Conservation (phyloP, 2,113 vertebrate genomes). For the Chrysemys picta region DNA sequence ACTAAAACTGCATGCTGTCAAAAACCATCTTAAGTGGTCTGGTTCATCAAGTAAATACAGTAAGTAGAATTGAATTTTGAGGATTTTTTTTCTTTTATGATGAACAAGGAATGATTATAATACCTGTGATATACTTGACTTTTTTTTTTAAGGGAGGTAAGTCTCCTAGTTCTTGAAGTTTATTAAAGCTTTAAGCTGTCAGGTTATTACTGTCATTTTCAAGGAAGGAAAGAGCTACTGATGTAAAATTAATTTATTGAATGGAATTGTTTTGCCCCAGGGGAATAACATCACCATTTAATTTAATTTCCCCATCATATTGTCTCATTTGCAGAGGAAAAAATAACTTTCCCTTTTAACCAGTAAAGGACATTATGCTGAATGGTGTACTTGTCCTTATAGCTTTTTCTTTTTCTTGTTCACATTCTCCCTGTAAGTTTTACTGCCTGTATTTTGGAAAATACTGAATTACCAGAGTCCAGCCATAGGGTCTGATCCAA, state of each 20-base stretch:
- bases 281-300: conserved; percentile 87
- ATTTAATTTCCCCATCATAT: conserved; percentile 87
- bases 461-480: conserved; percentile 25
- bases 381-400: conserved; percentile 70
- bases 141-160: conserved; percentile 46
- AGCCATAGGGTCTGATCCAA: background rate
- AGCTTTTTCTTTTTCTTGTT: conserved; percentile 68
- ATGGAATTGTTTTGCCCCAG: conserved; percentile 85
- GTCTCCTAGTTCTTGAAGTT: conserved; percentile 78
- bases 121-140: conserved; percentile 63
- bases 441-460: conserved; percentile 43
- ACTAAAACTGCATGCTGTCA: conserved; percentile 76
- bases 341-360: conserved; percentile 78
- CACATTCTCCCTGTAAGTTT: conserved; percentile 33
- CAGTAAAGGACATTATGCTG: conserved; percentile 70
- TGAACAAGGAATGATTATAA: conserved; percentile 70
- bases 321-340: conserved; percentile 82
- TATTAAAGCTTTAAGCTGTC: conserved; percentile 87
- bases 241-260: conserved; percentile 89
- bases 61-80: conserved; percentile 78
- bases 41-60: conserved; percentile 74
- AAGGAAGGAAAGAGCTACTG: conserved; percentile 82
- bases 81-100: conserved; percentile 63
- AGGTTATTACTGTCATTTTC: conserved; percentile 86
- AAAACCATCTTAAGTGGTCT: conserved; percentile 72